Base-by-base conservation (phyloP, 2,888 invertebrate genomes). In the Acanthosepion esculentum region DNA sequence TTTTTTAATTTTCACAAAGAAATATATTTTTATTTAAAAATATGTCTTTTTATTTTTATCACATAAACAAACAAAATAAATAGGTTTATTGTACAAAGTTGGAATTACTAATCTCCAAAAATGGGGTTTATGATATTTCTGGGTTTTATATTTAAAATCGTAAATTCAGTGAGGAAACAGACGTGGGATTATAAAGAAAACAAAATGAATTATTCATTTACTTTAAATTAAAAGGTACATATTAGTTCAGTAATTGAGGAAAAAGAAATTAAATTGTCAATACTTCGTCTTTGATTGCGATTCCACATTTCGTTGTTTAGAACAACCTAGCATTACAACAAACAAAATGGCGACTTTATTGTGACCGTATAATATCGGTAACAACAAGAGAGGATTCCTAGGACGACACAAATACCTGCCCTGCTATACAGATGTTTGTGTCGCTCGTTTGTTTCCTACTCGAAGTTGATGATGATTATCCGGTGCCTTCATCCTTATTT, bases 401-500 rank as follows among this genome's bases (percentile, higher is more conserved):
- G 41, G 48, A 48, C 92, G 92, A 26, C 48, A 50, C 48, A 48
- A 53, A 92, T 92, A 48, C 23, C 23, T 50, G 48, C 48, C 48
- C 29, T 15, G n/a, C 20, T 92, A 12, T 78, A 93, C 93, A 93
- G 94, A 96, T 96, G 95, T 95, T 96, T 95, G 95, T 97, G 95
- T 96, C 96, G 50, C 95, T 97, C n/a, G 95, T 96, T 91, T 96
- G 96, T 94, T 95, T 97, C 64, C 96, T 96, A 94, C 96, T 97
- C 95, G 97, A 97, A 96, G 95, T 97, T 78, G 96, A 96, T 78
- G 96, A 96, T 94, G 95, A 95, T 53, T 95, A 94, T 64, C 94
- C 95, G 92, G 94, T 95, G 53, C 95, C 95, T 23, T 95, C 95
- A 91, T 94, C 95, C 95, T 95, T 96, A 29, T 93, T 94, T 15